A percentile compares a stretch with the other conserved stretches of the same genome.
Evolutionary conservation across 1,140 invertebrate species (phyloP).

Genomic region (Heliothis virescens): DNA sequence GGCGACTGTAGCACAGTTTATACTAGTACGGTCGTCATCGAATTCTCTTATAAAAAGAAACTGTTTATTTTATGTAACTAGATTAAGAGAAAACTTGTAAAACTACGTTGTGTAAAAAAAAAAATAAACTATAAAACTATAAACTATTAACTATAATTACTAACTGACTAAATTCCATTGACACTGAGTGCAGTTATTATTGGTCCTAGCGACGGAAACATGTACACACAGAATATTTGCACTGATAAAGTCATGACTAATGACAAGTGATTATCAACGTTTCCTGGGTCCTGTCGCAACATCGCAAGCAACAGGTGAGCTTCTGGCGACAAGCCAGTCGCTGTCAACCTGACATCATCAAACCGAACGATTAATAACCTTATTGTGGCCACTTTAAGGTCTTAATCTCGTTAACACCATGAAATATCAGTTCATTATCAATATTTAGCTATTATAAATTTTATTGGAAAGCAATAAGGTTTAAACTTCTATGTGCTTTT

Average conservation of each 20-base stretch:
- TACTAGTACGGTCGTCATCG: too few species aligned
- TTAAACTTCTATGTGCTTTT: neutral
- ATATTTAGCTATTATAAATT: conserved; percentile 14
- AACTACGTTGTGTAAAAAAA: too few species aligned
- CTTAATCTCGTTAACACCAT: neutral
- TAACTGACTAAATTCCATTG: too few species aligned
- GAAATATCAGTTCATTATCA: neutral
- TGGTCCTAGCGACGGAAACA: neutral
- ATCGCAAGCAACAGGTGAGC: conserved; percentile 61
- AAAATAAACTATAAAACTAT: too few species aligned
- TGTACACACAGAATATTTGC: neutral
- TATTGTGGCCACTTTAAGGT: neutral
- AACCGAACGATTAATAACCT: conserved; percentile 1
- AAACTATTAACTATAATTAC: too few species aligned
- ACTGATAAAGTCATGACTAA: conserved; percentile 48
- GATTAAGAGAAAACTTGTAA: too few species aligned
- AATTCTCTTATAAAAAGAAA: too few species aligned
- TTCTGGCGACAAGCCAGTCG: conserved; percentile 56
- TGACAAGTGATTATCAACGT: conserved; percentile 43
- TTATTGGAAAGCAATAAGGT: conserved; percentile 2
- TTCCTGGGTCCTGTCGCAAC: conserved; percentile 41
- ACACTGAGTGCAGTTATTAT: neutral
- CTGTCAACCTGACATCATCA: conserved; percentile 19
- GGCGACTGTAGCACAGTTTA: too few species aligned
- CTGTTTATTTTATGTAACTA: too few species aligned